Base-by-base conservation (phyloP, 2,888 invertebrate species). In the Aphidius colemani region DNA sequence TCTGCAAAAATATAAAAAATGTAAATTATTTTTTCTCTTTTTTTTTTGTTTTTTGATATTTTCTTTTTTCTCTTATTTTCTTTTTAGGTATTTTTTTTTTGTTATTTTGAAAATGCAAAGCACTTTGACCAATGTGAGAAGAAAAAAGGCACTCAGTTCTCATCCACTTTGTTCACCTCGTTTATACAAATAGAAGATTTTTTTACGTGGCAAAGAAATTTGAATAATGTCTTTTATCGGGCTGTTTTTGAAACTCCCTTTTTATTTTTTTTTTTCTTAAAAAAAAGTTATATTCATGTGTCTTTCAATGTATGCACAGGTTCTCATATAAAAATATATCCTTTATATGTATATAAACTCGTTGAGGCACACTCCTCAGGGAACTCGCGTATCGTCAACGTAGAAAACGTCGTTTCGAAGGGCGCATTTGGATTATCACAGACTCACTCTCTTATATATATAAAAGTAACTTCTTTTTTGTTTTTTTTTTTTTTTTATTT, bases 221-320 rank as follows among this genome's bases (percentile, higher is more conserved):
- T 80, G 77, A 80, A 80, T 80, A 80, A 80, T 78, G 76, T 76
- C 75, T 72, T 78, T 79, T 80, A 80, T 80, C 80, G 75, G 75
- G 68, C 67, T 71, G 68, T 68, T 69, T 66, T 64, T 64, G 59
- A 64, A 59, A 69, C 53, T 61, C 59, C 64, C 58, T 13, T 66
- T 69, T 44, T 65, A 64, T 73, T 9, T 51, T 9, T 30, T 50
- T 30, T 50, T 30, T 59, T 64, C 30, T 56, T 63, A 51, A 50
- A 57, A 43, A n/a, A 50, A 56, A 63, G 61, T 63, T 64, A 51
- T 71, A 72, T 71, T 68, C 70, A 63, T 61, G 46, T 69, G 66
- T 53, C 62, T 18, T 18, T 61, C 67, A 69, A 66, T 67, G 69
- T 72, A 18, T 68, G 65, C 46, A 48, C 10, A 10, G 11, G 6